Base-by-base conservation (phyloP, 2,113 vertebrate species). In the Synchiropus splendidus region DNA sequence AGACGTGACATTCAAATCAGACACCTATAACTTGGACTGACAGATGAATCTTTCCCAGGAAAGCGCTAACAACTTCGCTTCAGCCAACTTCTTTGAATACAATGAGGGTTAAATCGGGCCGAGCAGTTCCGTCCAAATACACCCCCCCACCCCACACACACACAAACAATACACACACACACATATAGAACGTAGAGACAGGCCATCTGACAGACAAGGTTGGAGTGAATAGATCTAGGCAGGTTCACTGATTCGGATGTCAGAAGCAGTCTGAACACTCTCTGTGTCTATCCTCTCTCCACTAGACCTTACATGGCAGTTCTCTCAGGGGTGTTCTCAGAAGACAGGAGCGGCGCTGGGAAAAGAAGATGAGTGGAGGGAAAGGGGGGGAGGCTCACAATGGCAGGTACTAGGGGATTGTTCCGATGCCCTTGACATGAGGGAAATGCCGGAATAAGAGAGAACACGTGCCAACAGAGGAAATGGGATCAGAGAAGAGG, bases 291-390 rank as follows among this genome's bases (percentile, higher is more conserved):
- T 75, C 71, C 75, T 75, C 62, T 76, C 73, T 77, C 73, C 77
- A 77, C 60, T 58, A 75, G 75, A 80, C 75, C 79, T 78, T 75
- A 80, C 79, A 80, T 77, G 77, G 75, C 79, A 78, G 66, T 67
- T 76, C 72, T 80, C 77, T 75, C 75, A 16, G 34, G 75, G 73
- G 75, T 72, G 58, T 72, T 75, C 57, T 64, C 32, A 69, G 67
- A 72, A 82, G 75, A 79, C 59, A 77, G 64, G 45, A 54, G 48
- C 49, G 58, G 60, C 6, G 36, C 54, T 10, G 37, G 56, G 52
- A 46, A 36, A 36, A 40, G 51, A 36, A 43, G 43, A 46, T 46
- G 18, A 1, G 32, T 48, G 9, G 37, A 11, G n/a, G 37, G 10
- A 17, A 10, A 27, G 37, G 35, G 37, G 27, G 31, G 30, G 45